Evolutionary conservation across 2,888 invertebrate species (phyloP), one percentile per base, ranked within the genome.

Genomic region (Galerucella nymphaeae): DNA sequence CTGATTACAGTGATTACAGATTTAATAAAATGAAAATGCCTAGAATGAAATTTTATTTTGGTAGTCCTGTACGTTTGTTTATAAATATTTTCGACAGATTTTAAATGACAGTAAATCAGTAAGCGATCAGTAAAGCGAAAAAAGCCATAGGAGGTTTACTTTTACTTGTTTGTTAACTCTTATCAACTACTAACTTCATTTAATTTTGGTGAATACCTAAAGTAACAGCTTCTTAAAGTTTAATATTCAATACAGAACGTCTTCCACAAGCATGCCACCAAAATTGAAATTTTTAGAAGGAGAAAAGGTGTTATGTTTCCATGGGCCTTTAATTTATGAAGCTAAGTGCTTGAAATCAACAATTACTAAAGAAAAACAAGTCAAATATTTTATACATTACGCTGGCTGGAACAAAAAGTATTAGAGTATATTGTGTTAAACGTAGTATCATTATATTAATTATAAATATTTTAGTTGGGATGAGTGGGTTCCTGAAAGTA

Each of bases 371-470:
- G 96, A 96, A 80, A 96, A 96, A 86, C 93, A 93, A 86, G 90
- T 95, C 9, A 93, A 95, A 83, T 98, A 98, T 87, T 93, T 96
- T 74, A 96, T 98, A 77, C 98, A 98, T 87, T 98, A 98, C 86
- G 96, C 96, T 78, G 98, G 98, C 2, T 98, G 98, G 98, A 98
- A 97, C 85, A 98, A 98, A 89, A 98, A 96, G 96, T 97, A 89
- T 88, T 53, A 10, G 53, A 53, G 16, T 53, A 90, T 86, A 69
- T 11, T 14, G 5, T 61, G 41, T 38, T 2, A 23, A 38, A 38
- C 2, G 10, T 50, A 23, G 18, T 18, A 20, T 18, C 13, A 45
- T 20, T 55, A 38, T 20, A 14, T 48, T 58, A 6, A 62, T n/a
- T 68, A 67, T 20, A 50, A 57, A 41, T 42, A 58, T 61, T 14